Evolutionary conservation across 2,113 vertebrate genomes (phyloP), one percentile per base, ranked within the genome.

Genomic region (Colossoma macropomum): DNA sequence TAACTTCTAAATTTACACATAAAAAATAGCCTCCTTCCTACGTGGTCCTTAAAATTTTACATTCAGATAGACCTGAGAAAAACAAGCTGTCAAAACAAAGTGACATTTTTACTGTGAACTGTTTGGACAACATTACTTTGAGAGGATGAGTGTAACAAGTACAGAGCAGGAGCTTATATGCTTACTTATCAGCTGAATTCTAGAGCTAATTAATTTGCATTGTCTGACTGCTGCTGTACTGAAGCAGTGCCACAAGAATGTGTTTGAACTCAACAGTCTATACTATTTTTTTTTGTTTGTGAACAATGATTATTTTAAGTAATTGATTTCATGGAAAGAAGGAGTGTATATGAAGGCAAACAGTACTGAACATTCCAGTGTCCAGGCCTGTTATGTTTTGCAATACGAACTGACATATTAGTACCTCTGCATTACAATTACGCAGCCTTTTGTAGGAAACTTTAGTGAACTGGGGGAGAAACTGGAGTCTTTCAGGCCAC

Each of bases 41-140:
- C 79, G 65, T 84, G 34, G 16, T 54, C n/a, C 17, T 85, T 7
- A 28, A 86, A 19, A 59, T 69, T 65, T 85, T 9, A 63, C 78
- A 82, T 86, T 79, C 68, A 76, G 23, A 62, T 25, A 15, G 54
- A 28, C 25, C 19, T 45, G 16, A 45, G 13, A 15, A 69, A 27
- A 25, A 77, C 16, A 11, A 41, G 3, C 50, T 41, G 32, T 4
- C 12, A 25, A 12, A 38, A 10, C 11, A 2, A 41, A 21, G 2
- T n/a, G 3, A 0, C 1, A 68, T 59, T 62, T 13, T 27, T 10
- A 62, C 0, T 12, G 9, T 12, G 23, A 62, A 25, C n/a, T 13
- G 59, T 62, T 27, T 62, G 59, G 10, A 23, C 32, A 34, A 0
- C 4, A 66, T 17, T 5, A 23, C 32, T 21, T 16, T 69, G 28